Percentiles rank a stretch among this genome's conserved stretches.
phyloP scores from a whole-genome alignment of 2,888 invertebrate species.

The Melanchra persicariae region DNA sequence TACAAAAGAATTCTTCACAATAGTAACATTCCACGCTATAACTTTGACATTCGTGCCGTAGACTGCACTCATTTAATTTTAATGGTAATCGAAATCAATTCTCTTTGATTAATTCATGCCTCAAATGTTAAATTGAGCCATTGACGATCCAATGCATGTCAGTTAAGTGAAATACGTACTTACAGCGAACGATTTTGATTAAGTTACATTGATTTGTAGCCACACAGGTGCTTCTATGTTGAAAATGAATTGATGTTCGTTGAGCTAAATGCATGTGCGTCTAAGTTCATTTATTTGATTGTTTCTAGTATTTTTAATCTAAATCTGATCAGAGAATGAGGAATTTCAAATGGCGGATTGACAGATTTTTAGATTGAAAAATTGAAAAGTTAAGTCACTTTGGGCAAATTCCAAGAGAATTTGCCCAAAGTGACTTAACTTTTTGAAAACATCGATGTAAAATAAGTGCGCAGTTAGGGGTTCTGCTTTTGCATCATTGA shows the following conservation, averaged over 20 bases:
- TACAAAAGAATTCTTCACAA: slow-evolving; percentile 9
- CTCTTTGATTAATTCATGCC: slow-evolving; percentile 35
- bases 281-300: too few species aligned
- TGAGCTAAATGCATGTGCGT: too few species aligned
- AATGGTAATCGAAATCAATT: slow-evolving; percentile 48
- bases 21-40: background rate
- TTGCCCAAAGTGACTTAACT: too few species aligned
- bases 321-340: too few species aligned
- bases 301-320: too few species aligned
- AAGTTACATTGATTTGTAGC: slow-evolving; percentile 11
- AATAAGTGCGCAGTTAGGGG: too few species aligned
- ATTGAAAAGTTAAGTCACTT: too few species aligned
- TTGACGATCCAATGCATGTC: slow-evolving; percentile 10
- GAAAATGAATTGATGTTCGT: background rate
- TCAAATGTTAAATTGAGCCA: slow-evolving; percentile 50
- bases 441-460: too few species aligned
- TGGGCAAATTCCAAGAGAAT: too few species aligned
- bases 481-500: too few species aligned
- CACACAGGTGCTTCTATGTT: background rate
- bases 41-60: background rate
- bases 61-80: slow-evolving; percentile 35
- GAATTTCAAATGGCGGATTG: too few species aligned
- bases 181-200: slow-evolving; percentile 9
- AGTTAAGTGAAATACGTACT: slow-evolving; percentile 11
- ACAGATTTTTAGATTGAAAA: too few species aligned